A percentile compares a stretch with the other conserved stretches of the same genome.
phyloP scores from a whole-genome alignment of 2,888 invertebrate genomes.

The Drosophila gaucha region DNA sequence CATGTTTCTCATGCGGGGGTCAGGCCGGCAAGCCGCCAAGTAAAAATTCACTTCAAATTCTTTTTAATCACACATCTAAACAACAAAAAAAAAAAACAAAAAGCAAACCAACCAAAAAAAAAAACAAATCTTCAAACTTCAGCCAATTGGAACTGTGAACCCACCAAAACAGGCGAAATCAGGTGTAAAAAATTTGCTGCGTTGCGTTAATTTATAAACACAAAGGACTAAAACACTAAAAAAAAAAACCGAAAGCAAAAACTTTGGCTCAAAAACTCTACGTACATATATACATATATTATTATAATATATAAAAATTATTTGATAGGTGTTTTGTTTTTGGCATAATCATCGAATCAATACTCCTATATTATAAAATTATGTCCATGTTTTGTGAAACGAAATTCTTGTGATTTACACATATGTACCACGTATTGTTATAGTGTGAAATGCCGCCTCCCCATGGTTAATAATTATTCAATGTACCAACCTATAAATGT shows the following conservation, averaged over 20 bases:
- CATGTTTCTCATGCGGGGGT: conserved; percentile 31
- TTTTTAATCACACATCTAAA: conserved; percentile 3
- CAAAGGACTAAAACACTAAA: conserved; percentile 3
- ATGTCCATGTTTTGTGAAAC: conserved; percentile 70
- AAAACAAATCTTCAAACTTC: conserved; percentile 33
- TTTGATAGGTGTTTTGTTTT: conserved; percentile 51
- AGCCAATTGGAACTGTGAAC: conserved; percentile 39
- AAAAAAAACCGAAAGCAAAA: conserved; percentile 13
- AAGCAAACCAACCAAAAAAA: conserved; percentile 19
- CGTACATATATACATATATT: conserved; percentile 41
- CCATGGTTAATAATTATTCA: conserved; percentile 26
- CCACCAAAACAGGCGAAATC: conserved; percentile 53
- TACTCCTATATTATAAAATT: conserved; percentile 57
- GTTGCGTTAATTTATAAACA: conserved; percentile 32
- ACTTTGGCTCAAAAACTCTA: conserved; percentile 56
- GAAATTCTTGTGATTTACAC: conserved; percentile 75
- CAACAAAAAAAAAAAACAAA: not conserved
- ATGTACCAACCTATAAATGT: conserved; percentile 49
- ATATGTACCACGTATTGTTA: conserved; percentile 61
- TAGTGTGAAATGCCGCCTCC: conserved; percentile 42
- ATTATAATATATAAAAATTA: conserved; percentile 34
- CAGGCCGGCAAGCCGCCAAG: conserved; percentile 24
- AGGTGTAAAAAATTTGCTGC: conserved; percentile 33
- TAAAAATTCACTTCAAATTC: conserved; percentile 21
- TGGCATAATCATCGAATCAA: conserved; percentile 31